Evolutionary conservation across 2,797 vertebrate genomes (phyloP), one percentile per base, ranked within the genome.

Genomic region (Sebastes vulpes): DNA sequence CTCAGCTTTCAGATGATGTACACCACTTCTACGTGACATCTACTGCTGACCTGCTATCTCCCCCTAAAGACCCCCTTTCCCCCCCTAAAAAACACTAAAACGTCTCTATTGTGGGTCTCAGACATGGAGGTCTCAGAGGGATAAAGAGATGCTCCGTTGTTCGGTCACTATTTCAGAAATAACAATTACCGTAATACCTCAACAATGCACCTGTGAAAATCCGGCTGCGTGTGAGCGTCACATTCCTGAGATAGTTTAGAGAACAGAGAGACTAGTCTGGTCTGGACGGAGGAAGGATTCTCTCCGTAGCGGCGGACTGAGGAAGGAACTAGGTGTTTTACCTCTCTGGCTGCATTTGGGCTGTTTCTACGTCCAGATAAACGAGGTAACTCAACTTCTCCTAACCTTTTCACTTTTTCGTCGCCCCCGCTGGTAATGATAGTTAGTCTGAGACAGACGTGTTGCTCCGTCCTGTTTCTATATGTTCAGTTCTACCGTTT

Each of bases 201-300:
- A 23, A 35, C 8, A 23, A 16, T 8, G 53, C 71, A 81, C 72
- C 75, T 72, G 74, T 14, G 21, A 26, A 25, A 42, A 46, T 2
- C 6, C 2, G 23, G 18, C 9, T 1, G 0, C 1, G 50, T 90
- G 79, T 90, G 14, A 53, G 54, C 28, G 72, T 84, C 79, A 68
- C 18, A 92, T 95, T 94, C 91, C 91, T 20, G 31, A 48, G 59
- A 84, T 92, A 2, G 4, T 56, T 74, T 82, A 84, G 4, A 12
- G 77, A 53, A 85, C 77, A 85, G 84, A 89, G 38, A 32, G 66
- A 16, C 87, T 59, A 76, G 88, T 81, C 78, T 21, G 76, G 76
- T 81, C 80, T 25, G 76, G 76, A 81, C 74, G 21, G 32, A 18
- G 46, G 79, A 20, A 20, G 9, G 46, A 2, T 58, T 10, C 50